phyloP scores from a whole-genome alignment of 2,797 vertebrate genomes.

The Neopelma chrysocephalum region DNA sequence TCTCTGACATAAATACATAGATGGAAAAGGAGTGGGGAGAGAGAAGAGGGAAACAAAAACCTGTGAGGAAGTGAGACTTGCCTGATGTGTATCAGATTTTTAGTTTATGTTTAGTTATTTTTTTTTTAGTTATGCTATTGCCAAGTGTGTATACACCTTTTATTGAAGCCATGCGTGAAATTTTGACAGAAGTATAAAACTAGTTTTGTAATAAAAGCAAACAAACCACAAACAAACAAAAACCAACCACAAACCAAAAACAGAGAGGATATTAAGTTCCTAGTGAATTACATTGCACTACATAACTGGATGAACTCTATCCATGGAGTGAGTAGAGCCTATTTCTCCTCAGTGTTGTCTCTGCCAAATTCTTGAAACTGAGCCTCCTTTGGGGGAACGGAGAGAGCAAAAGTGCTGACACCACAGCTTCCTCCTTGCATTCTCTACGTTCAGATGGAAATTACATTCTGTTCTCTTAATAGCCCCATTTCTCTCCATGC shows the following conservation, averaged over 20 bases:
- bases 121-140: not conserved
- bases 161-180: not conserved
- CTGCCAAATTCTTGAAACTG: not conserved
- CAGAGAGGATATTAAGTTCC: not conserved
- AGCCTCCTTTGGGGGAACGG: not conserved
- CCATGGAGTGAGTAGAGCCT: not conserved
- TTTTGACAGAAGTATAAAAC: not conserved
- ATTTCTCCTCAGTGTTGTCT: not conserved
- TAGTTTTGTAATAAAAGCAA: not conserved
- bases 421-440: not conserved
- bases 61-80: not conserved
- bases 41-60: not conserved
- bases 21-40: not conserved
- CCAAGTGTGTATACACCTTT: not conserved
- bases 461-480: slow-evolving; percentile 4
- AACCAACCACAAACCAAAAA: not conserved
- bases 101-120: not conserved
- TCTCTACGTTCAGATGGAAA: not conserved
- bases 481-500: not conserved
- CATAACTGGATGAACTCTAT: not conserved
- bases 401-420: slow-evolving; percentile 40
- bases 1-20: not conserved
- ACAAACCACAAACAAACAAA: not conserved
- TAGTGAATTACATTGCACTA: not conserved
- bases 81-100: not conserved